A percentile compares a stretch with the other conserved stretches of the same genome.
These are phyloP conservation scores for Agonopterix heracliana DNA, from an alignment of 2,888 invertebrate genomes.

Conservation along the genomic window DNA sequence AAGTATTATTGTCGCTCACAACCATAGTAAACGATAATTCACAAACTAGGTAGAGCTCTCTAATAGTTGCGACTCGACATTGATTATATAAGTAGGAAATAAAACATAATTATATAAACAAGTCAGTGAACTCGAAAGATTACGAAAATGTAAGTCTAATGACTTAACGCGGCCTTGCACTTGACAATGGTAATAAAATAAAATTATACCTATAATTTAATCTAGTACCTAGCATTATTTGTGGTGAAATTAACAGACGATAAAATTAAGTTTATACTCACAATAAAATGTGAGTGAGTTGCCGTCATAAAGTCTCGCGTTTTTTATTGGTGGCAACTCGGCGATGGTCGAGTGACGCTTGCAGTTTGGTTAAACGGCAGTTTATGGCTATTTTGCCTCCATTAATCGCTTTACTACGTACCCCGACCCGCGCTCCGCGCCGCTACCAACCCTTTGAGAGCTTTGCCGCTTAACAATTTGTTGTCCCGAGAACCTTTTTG, in stretches of 20 bases:
- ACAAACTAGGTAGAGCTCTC: too few species aligned
- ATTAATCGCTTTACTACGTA: conserved; percentile 75
- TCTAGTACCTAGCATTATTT: conserved; percentile 71
- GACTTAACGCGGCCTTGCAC: conserved; percentile 52
- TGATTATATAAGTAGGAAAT: neutral
- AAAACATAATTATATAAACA: conserved; percentile 1
- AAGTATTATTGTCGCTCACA: too few species aligned
- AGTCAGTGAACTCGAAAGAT: conserved; percentile 31
- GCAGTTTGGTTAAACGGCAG: conserved; percentile 76
- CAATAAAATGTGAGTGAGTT: conserved; percentile 76
- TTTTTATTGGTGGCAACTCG: conserved; percentile 72
- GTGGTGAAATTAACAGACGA: conserved; percentile 76
- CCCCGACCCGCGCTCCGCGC: conserved; percentile 42
- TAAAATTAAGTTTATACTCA: conserved; percentile 77
- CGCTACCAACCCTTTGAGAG: neutral
- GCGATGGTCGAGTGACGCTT: conserved; percentile 70
- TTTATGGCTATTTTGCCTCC: conserved; percentile 75
- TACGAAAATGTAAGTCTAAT: conserved; percentile 34
- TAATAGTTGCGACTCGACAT: too few species aligned
- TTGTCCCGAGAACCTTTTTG: neutral
- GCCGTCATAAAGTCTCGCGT: conserved; percentile 76
- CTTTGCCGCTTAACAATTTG: neutral
- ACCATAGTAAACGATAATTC: too few species aligned
- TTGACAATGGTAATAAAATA: conserved; percentile 56
- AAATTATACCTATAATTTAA: conserved; percentile 59